Evolutionary conservation across 2,888 invertebrate species (phyloP).

Genomic region (Heliconius aoede): DNA sequence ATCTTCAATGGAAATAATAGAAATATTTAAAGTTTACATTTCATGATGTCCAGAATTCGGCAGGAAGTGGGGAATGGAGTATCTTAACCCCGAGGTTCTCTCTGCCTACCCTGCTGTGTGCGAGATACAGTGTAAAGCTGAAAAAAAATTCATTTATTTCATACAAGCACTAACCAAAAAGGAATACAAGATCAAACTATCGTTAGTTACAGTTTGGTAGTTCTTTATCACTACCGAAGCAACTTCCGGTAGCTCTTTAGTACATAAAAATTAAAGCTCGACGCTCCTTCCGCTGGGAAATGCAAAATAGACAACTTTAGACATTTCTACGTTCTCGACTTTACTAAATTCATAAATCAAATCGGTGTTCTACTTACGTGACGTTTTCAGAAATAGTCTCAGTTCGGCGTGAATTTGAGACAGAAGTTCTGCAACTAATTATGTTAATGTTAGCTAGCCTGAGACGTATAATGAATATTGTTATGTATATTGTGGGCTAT

Average conservation of each 20-base stretch:
- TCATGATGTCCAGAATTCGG: too few relatives aligned
- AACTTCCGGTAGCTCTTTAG: not conserved
- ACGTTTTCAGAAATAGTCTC: conserved; percentile 39
- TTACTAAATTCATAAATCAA: conserved; percentile 41
- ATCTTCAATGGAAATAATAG: not conserved
- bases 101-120: too few relatives aligned
- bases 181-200: not conserved
- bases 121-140: too few relatives aligned
- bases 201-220: not conserved
- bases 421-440: conserved; percentile 36
- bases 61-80: not conserved
- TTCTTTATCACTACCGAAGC: conserved; percentile 1
- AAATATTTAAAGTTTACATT: too few relatives aligned
- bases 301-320: conserved; percentile 33
- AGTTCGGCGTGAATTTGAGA: conserved; percentile 36
- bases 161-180: not conserved
- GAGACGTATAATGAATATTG: conserved; percentile 24
- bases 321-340: conserved; percentile 32
- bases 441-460: conserved; percentile 33
- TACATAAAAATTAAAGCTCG: conserved; percentile 31
- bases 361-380: conserved; percentile 38
- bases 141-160: too few relatives aligned
- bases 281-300: conserved; percentile 28
- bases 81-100: not conserved
- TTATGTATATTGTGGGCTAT: conserved; percentile 1